Evolutionary conservation across 2,113 vertebrate species (phyloP).

Genomic region (Rutilus rutilus): DNA sequence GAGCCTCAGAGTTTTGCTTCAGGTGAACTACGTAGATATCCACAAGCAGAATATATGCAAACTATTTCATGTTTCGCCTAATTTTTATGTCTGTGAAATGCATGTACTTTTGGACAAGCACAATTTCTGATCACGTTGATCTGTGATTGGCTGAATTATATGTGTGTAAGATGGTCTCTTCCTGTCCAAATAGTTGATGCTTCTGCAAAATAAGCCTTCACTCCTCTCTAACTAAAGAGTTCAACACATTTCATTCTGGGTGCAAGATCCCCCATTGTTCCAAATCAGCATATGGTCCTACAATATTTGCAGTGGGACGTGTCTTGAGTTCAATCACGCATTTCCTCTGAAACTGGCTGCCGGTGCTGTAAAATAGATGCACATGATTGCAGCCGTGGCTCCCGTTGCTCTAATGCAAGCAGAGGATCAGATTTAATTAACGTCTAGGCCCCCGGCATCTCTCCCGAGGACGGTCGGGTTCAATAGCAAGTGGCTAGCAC

Average conservation of each 20-base stretch:
- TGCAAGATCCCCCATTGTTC: slow-evolving; percentile 28
- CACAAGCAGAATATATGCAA: no score
- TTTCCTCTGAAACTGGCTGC: background rate
- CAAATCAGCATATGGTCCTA: slow-evolving; percentile 3
- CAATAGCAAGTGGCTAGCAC: background rate
- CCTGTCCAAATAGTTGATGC: background rate
- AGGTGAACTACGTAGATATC: background rate
- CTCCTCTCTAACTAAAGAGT: slow-evolving; percentile 17
- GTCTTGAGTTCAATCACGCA: background rate
- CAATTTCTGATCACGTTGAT: background rate
- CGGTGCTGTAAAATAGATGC: background rate
- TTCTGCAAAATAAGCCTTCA: background rate
- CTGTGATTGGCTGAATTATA: background rate
- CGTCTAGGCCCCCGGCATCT: slow-evolving; percentile 23
- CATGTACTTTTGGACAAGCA: background rate
- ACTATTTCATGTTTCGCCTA: no score
- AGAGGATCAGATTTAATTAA: slow-evolving; percentile 41
- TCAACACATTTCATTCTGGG: slow-evolving; percentile 12
- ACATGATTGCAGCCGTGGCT: background rate
- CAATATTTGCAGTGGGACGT: slow-evolving; percentile 16
- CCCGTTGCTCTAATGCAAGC: background rate
- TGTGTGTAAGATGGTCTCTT: background rate
- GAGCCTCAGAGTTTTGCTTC: background rate
- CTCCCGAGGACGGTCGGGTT: background rate
- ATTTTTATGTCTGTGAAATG: background rate